Evolutionary conservation across 2,888 invertebrate species (phyloP).

Genomic region (Lithophane ornitopus): DNA sequence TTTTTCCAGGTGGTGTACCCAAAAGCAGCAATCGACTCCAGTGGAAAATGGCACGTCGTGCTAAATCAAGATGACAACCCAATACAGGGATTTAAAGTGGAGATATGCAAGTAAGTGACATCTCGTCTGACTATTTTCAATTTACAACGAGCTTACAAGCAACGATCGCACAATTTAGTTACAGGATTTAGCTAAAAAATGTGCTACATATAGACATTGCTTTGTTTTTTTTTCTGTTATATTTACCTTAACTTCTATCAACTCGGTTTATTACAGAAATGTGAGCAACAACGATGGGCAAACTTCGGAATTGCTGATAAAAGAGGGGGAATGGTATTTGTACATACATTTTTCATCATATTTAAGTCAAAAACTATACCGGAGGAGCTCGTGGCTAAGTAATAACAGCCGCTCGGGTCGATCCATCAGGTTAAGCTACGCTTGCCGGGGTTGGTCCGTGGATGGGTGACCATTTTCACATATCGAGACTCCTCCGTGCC

Average conservation of each 20-base stretch:
- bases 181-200: neutral
- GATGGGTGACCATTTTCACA: no score
- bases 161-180: neutral
- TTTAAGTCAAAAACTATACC: slow-evolving; percentile 14
- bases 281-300: slow-evolving; percentile 15
- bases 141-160: neutral
- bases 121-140: neutral
- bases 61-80: slow-evolving; percentile 92
- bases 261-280: slow-evolving; percentile 47
- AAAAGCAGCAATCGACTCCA: slow-evolving; percentile 90
- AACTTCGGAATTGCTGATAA: slow-evolving; percentile 36
- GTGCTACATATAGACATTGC: neutral
- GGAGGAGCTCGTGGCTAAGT: no score
- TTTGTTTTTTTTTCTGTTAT: slow-evolving; percentile 5
- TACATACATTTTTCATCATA: slow-evolving; percentile 30
- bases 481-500: no score
- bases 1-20: slow-evolving; percentile 90
- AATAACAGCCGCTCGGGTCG: no score
- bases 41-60: slow-evolving; percentile 93
- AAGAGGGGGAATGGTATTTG: slow-evolving; percentile 44
- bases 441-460: no score
- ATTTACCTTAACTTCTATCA: slow-evolving; percentile 28
- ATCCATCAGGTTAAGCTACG: no score
- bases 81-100: slow-evolving; percentile 93
- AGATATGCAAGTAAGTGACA: slow-evolving; percentile 93